phyloP scores from a whole-genome alignment of 2,797 vertebrate genomes.

The Cichlasoma orientale region DNA sequence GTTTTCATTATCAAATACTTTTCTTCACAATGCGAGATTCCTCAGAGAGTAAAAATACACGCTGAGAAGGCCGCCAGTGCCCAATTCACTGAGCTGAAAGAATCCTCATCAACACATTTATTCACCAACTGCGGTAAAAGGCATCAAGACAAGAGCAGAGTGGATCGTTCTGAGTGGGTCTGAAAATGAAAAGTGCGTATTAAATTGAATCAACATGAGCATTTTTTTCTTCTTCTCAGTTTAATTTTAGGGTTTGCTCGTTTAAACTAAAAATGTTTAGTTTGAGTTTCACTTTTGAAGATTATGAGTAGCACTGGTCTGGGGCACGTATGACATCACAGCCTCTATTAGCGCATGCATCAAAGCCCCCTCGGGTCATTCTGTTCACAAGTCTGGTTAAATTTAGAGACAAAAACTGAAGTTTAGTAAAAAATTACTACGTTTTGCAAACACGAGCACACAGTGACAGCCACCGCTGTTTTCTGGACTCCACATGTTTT shows the following conservation, averaged over 20 bases:
- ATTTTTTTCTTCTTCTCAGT: not conserved
- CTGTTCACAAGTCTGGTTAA: no score
- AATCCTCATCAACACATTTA: not conserved
- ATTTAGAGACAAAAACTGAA: no score
- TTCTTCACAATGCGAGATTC: not conserved
- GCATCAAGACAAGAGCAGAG: not conserved
- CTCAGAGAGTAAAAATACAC: not conserved
- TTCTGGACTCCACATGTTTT: no score
- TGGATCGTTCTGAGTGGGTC: not conserved
- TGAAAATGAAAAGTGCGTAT: not conserved
- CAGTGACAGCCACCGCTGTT: no score
- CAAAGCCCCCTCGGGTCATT: no score
- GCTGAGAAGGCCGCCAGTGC: not conserved
- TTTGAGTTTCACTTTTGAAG: no score
- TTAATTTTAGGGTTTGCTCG: not conserved
- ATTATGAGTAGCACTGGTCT: no score
- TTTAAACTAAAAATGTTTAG: no score
- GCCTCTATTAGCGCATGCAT: no score
- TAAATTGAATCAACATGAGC: not conserved
- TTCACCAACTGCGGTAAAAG: not conserved
- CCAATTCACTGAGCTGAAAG: not conserved
- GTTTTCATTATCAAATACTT: not conserved
- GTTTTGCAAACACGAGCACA: no score
- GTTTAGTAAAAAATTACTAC: no score
- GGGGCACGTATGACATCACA: no score